These are phyloP conservation scores for Palloptera scutellata DNA, from an alignment of 2,888 invertebrate species.

Conservation along the genomic window DNA sequence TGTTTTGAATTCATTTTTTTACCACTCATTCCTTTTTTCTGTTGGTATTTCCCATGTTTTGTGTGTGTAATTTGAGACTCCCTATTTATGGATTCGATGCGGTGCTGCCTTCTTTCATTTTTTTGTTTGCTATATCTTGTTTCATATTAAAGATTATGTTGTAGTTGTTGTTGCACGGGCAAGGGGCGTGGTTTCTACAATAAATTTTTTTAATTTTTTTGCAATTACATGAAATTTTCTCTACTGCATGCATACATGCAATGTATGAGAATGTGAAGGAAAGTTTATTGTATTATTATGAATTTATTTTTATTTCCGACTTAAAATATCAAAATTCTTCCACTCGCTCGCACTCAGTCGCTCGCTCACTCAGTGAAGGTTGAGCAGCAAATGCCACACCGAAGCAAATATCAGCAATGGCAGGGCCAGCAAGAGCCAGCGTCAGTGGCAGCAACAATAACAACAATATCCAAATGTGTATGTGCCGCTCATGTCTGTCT, in stretches of 20 bases:
- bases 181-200: conserved; percentile 26
- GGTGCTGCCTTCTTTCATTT: conserved; percentile 17
- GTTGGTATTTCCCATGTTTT: not conserved
- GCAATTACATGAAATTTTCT: conserved; percentile 22
- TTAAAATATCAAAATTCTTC: conserved; percentile 26
- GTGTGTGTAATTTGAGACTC: conserved; percentile 40
- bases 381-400: not conserved
- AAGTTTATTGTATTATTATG: conserved; percentile 19
- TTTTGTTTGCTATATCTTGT: not conserved
- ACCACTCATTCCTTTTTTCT: not conserved
- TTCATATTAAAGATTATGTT: not conserved
- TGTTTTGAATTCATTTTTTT: no score
- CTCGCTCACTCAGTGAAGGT: not conserved
- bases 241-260: conserved; percentile 15
- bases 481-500: not conserved
- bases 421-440: no score
- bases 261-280: not conserved
- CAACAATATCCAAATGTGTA: conserved; percentile 1
- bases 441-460: no score
- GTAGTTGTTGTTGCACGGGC: not conserved
- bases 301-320: conserved; percentile 24
- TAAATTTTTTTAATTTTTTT: not conserved
- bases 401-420: no score
- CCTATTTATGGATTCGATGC: conserved; percentile 40
- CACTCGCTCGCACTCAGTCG: not conserved